phyloP scores from a whole-genome alignment of 2,888 invertebrate species.

The Drosophila neonasuta region DNA sequence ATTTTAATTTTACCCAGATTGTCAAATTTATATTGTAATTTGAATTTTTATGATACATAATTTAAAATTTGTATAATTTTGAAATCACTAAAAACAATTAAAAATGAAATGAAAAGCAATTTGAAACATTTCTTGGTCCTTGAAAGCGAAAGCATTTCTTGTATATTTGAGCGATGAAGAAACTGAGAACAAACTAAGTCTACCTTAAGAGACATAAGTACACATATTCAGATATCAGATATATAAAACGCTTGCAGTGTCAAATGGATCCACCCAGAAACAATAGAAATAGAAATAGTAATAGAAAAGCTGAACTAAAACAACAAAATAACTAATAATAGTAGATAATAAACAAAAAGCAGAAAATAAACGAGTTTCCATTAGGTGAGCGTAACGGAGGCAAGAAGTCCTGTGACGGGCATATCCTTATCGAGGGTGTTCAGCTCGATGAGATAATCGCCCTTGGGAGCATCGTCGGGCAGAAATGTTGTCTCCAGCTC shows the following conservation, averaged over 20 bases:
- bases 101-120: too few species aligned
- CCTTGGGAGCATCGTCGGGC: conserved; percentile 63
- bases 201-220: conserved; percentile 1
- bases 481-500: conserved; percentile 67
- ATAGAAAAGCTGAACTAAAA: too few species aligned
- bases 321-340: neutral
- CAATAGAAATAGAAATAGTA: neutral
- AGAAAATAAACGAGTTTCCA: neutral
- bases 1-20: too few species aligned
- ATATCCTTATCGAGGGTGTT: conserved; percentile 51
- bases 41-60: too few species aligned
- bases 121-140: conserved; percentile 35
- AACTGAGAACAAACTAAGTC: conserved; percentile 4
- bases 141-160: conserved; percentile 57
- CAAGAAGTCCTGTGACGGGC: conserved; percentile 57
- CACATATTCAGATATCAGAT: conserved; percentile 17
- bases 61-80: too few species aligned
- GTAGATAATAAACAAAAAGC: neutral
- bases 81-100: too few species aligned
- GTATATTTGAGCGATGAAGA: conserved; percentile 19
- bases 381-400: conserved; percentile 57
- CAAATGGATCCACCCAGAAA: conserved; percentile 60
- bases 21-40: too few species aligned
- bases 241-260: conserved; percentile 53
- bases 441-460: conserved; percentile 67